phyloP scores from a whole-genome alignment of 2,113 vertebrate genomes.

The Crotalus helleri region DNA sequence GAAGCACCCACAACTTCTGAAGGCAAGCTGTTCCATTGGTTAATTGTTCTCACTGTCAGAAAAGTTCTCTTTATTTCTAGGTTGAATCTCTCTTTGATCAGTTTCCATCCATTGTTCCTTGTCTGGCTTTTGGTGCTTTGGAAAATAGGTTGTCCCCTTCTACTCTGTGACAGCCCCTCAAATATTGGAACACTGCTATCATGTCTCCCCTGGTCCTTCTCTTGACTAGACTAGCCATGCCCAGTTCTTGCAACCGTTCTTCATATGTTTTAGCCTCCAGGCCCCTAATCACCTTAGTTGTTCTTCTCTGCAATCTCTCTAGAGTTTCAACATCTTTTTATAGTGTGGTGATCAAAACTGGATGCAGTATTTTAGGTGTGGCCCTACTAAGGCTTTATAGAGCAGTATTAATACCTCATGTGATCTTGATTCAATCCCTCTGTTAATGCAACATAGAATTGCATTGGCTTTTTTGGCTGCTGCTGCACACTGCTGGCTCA shows the following conservation, averaged over 20 bases:
- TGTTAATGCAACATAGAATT: neutral
- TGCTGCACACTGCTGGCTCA: neutral
- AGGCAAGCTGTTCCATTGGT: neutral
- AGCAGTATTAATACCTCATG: neutral
- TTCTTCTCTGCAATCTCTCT: neutral
- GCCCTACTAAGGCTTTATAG: neutral
- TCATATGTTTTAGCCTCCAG: neutral
- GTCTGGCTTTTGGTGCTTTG: neutral
- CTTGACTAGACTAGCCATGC: neutral
- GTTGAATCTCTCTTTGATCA: neutral
- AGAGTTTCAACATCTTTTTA: neutral
- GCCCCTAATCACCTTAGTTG: neutral
- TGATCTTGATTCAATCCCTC: neutral
- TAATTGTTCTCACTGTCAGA: neutral
- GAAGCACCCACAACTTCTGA: neutral
- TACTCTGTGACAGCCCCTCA: neutral
- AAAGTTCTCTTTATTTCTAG: neutral
- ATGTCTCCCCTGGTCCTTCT: neutral
- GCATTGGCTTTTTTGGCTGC: neutral
- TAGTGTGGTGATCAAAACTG: neutral
- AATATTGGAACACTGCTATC: neutral
- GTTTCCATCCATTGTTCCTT: neutral
- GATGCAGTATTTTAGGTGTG: neutral
- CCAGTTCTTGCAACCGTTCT: neutral
- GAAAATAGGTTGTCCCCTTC: neutral